These are phyloP conservation scores for Dryococelus australis DNA, from an alignment of 2,888 invertebrate species.

Conservation along the genomic window DNA sequence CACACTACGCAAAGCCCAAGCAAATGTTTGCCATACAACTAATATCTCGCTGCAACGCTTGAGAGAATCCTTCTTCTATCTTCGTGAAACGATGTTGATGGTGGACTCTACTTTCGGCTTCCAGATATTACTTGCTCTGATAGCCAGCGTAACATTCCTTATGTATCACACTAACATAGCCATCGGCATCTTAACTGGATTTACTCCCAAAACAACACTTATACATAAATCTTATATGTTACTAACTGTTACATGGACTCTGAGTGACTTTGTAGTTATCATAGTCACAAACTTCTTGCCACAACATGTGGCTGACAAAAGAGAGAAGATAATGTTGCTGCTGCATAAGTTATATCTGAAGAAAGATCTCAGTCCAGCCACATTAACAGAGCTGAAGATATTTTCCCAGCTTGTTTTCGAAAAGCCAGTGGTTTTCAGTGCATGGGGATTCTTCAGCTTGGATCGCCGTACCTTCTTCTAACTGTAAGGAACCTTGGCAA, in stretches of 20 bases:
- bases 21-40: not conserved
- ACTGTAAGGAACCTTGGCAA: not conserved
- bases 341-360: not conserved
- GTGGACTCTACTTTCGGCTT: not conserved
- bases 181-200: not conserved
- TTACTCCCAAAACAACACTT: not conserved
- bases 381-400: not conserved
- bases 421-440: not conserved
- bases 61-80: not conserved
- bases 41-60: not conserved
- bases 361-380: not conserved
- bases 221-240: not conserved
- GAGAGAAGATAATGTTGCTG: not conserved
- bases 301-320: not conserved
- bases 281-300: not conserved
- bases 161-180: not conserved
- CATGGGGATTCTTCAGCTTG: slow-evolving; percentile 18
- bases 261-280: not conserved
- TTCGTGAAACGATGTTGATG: not conserved
- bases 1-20: not conserved
- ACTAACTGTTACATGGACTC: not conserved
- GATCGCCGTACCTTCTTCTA: not conserved
- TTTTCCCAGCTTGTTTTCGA: not conserved
- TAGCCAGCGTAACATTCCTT: not conserved
- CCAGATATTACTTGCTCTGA: not conserved